Conservation (phyloP, 2,888 invertebrate species). For the Caenorhabditis drosophilae region DNA sequence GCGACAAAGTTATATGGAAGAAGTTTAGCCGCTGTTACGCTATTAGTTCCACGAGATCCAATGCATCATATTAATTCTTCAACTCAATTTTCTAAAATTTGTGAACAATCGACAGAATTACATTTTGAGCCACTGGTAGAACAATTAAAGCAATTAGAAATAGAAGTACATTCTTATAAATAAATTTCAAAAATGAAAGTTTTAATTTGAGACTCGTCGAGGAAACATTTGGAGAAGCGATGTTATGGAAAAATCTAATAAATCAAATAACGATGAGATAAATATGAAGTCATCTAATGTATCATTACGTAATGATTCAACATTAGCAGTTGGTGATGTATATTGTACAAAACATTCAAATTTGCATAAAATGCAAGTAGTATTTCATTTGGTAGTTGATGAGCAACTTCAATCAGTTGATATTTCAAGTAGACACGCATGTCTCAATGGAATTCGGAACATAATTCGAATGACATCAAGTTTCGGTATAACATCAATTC, state of each 20-base stretch:
- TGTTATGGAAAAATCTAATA: constrained; percentile 4
- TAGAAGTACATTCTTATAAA: constrained; percentile 6
- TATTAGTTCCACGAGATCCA: constrained; percentile 79
- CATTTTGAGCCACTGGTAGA: constrained; percentile 87
- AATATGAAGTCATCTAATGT: background rate
- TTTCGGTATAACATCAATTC: constrained; percentile 88
- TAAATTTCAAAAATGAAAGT: too few species aligned
- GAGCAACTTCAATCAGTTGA: constrained; percentile 78
- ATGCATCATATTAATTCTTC: constrained; percentile 72
- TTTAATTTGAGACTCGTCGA: constrained; percentile 22
- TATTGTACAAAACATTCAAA: constrained; percentile 69
- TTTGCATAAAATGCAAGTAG: constrained; percentile 75
- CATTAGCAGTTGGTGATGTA: constrained; percentile 70
- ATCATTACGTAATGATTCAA: constrained; percentile 23
- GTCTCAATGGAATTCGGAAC: constrained; percentile 90
- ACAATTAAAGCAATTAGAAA: constrained; percentile 76
- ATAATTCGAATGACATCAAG: constrained; percentile 92
- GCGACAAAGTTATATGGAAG: constrained; percentile 90
- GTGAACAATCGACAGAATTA: constrained; percentile 86
- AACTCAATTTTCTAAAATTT: constrained; percentile 71
- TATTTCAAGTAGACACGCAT: constrained; percentile 83
- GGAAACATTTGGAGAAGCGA: constrained; percentile 38
- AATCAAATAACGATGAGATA: background rate
- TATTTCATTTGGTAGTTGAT: constrained; percentile 92
- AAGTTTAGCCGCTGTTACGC: constrained; percentile 85